Evolutionary conservation across 2,888 invertebrate genomes (phyloP).

Genomic region (Drosophila mulleri): DNA sequence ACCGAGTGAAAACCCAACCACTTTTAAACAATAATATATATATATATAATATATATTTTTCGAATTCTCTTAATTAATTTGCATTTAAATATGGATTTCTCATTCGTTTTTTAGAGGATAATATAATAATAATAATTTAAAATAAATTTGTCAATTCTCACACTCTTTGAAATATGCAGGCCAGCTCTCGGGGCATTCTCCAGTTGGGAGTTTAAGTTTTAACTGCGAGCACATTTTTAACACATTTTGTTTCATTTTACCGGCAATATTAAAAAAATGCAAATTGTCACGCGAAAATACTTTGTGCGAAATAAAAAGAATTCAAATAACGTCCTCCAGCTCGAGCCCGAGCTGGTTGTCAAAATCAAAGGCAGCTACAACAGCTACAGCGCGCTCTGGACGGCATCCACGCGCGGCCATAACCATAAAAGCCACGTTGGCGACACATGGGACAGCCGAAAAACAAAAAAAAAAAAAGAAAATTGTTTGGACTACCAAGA

Average conservation of each 20-base stretch:
- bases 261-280: slow-evolving; percentile 60
- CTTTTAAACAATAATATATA: not conserved
- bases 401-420: slow-evolving; percentile 62
- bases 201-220: slow-evolving; percentile 22
- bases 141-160: not conserved
- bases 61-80: not conserved
- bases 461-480: slow-evolving; percentile 51
- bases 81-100: not conserved
- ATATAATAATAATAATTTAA: too few species aligned
- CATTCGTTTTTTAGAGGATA: not conserved
- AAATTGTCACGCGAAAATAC: slow-evolving; percentile 59
- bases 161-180: slow-evolving; percentile 9
- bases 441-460: slow-evolving; percentile 72
- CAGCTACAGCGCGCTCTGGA: slow-evolving; percentile 23
- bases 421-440: slow-evolving; percentile 78
- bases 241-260: slow-evolving; percentile 46
- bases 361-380: slow-evolving; percentile 68
- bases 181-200: not conserved
- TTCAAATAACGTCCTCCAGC: slow-evolving; percentile 63
- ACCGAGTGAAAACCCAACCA: too few species aligned
- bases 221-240: slow-evolving; percentile 34
- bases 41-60: too few species aligned
- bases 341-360: slow-evolving; percentile 34
- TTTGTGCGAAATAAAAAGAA: slow-evolving; percentile 43
- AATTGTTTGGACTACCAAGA: slow-evolving; percentile 61